Conservation (phyloP, 2,113 vertebrate species). For the Microcebus tavaratra region DNA sequence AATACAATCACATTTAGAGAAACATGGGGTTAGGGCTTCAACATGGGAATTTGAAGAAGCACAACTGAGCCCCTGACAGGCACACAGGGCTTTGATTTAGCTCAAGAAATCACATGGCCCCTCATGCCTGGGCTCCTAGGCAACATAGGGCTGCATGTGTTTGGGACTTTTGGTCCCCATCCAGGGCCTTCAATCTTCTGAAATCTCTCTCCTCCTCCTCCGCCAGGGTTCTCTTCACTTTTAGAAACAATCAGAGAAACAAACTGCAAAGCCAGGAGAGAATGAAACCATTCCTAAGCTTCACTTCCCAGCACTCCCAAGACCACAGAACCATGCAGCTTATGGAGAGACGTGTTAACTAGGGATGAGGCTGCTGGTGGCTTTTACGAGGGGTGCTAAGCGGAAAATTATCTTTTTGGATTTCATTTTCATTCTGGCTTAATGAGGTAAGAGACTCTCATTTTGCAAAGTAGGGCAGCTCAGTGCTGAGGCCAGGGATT, state of each 20-base stretch:
- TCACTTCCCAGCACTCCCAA: background rate
- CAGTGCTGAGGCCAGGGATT: background rate
- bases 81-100: background rate
- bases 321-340: background rate
- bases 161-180: background rate
- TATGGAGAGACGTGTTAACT: background rate
- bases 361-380: background rate
- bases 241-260: background rate
- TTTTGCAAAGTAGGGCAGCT: constrained; percentile 60
- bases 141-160: accelerated
- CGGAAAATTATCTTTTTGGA: constrained; percentile 13
- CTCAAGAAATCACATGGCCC: background rate
- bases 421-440: constrained; percentile 49
- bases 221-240: background rate
- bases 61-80: background rate
- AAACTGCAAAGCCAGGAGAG: background rate
- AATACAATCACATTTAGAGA: background rate
- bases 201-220: background rate
- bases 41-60: background rate
- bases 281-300: background rate
- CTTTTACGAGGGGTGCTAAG: background rate
- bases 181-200: background rate
- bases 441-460: constrained; percentile 47
- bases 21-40: background rate
- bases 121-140: background rate